Base-by-base conservation (phyloP, 2,113 vertebrate species). In the Hirundichthys speculiger region DNA sequence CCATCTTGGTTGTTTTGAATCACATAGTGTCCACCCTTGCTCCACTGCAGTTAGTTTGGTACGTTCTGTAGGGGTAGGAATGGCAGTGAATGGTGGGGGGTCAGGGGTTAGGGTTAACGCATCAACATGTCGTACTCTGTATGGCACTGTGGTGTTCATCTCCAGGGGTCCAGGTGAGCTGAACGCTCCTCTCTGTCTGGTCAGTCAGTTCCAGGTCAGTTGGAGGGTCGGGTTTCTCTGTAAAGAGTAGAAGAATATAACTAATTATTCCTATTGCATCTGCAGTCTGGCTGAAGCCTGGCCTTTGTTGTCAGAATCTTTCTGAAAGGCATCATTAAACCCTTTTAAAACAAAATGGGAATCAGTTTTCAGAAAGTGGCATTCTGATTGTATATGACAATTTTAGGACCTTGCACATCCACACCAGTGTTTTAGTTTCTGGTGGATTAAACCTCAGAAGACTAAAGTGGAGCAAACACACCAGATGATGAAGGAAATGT, bases 101-200 rank as follows among this genome's bases (percentile, higher is more conserved):
- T n/a, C n/a, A n/a, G n/a, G n/a, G n/a, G n/a, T n/a, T n/a, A n/a
- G n/a, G n/a, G n/a, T n/a, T n/a, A n/a, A n/a, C n/a, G 10, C 14
- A 48, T 22, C 4, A 18, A 6, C 16, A 49, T 45, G 27, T 66
- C 83, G 5, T 85, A 91, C 92, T 93, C 59, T 89, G 88, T 80
- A 94, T 95, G 10, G 94, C 95, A 76, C 96, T 98, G 85, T 98
- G 97, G 85, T 98, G 92, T 64, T 98, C 96, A 7, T 96, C 92
- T 52, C 97, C 96, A 14, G 96, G 95, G 65, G 92, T 91, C 97
- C 97, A 99, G 0, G 96, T 94, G 45, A 99, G 94, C 57, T 90
- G 92, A 65, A 97, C 77, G 7, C 93, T 96, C 82, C 93, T 94
- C 69, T 95, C 95, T 3, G 88, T 89, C 56, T 94, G 94, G 82